Conservation (phyloP, 2,113 vertebrate species). For the Strigops habroptila region DNA sequence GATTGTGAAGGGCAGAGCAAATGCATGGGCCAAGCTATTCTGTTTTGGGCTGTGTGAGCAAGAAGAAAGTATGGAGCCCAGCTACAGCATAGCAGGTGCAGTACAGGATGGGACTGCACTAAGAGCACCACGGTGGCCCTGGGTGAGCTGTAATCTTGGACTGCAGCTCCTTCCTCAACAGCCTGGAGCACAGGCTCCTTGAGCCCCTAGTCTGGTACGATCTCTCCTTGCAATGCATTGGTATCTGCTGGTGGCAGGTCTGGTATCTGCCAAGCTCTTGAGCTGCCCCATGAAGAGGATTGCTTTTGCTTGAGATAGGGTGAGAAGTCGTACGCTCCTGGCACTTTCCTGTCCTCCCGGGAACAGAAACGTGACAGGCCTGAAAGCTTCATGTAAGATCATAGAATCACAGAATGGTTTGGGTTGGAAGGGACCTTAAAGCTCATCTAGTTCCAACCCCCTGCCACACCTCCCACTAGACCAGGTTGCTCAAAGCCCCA, state of each 20-base stretch:
- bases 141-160: background rate
- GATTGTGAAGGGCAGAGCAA: background rate
- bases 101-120: background rate
- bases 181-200: background rate
- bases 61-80: background rate
- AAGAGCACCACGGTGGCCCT: accelerated
- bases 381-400: background rate
- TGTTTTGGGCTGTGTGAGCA: background rate
- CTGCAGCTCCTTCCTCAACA: background rate
- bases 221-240: background rate
- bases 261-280: background rate
- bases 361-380: background rate
- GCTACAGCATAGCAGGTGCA: background rate
- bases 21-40: background rate
- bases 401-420: background rate
- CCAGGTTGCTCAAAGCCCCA: background rate
- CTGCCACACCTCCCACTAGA: background rate
- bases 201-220: accelerated
- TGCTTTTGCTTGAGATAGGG: background rate
- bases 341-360: background rate
- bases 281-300: background rate
- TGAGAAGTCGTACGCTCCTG: accelerated
- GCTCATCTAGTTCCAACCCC: background rate
- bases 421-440: background rate
- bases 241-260: background rate